Conservation (phyloP, 2,888 invertebrate genomes). For the Drosophila neotestacea region DNA sequence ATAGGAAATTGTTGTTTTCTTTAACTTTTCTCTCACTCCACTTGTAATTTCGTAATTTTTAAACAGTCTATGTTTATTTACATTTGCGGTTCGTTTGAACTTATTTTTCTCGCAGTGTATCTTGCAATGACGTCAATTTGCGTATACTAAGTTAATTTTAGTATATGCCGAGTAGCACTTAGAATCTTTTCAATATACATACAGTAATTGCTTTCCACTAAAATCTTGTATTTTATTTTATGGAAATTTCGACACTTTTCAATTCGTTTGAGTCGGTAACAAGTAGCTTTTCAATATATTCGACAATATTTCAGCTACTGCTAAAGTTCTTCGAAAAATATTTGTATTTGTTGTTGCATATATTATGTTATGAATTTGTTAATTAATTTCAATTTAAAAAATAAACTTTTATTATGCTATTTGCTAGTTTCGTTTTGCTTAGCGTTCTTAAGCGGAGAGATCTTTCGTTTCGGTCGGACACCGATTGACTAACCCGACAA, state of each 20-base stretch:
- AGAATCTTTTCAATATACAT: constrained; percentile 35
- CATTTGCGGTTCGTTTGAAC: constrained; percentile 35
- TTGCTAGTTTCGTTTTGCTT: constrained; percentile 57
- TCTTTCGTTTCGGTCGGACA: constrained; percentile 86
- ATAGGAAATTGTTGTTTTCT: constrained; percentile 40
- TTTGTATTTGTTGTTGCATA: constrained; percentile 3
- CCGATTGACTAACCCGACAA: constrained; percentile 84
- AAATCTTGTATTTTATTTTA: constrained; percentile 13
- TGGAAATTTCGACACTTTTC: constrained; percentile 14
- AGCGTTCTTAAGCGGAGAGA: constrained; percentile 69
- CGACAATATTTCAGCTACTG: constrained; percentile 39
- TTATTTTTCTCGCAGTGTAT: constrained; percentile 66
- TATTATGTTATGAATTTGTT: constrained; percentile 14
- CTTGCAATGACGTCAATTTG: constrained; percentile 70
- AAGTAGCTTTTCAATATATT: constrained; percentile 43
- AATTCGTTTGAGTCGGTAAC: constrained; percentile 16
- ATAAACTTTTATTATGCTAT: constrained; percentile 53
- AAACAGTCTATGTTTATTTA: constrained; percentile 61
- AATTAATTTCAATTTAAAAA: constrained; percentile 46
- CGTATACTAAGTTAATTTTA: constrained; percentile 46
- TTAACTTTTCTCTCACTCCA: constrained; percentile 54
- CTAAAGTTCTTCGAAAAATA: constrained; percentile 37
- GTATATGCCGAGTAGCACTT: constrained; percentile 25
- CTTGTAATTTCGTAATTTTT: constrained; percentile 50
- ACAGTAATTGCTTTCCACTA: constrained; percentile 34